Evolutionary conservation across 2,113 vertebrate genomes (phyloP).

Genomic region (Trichomycterus rosablanca): DNA sequence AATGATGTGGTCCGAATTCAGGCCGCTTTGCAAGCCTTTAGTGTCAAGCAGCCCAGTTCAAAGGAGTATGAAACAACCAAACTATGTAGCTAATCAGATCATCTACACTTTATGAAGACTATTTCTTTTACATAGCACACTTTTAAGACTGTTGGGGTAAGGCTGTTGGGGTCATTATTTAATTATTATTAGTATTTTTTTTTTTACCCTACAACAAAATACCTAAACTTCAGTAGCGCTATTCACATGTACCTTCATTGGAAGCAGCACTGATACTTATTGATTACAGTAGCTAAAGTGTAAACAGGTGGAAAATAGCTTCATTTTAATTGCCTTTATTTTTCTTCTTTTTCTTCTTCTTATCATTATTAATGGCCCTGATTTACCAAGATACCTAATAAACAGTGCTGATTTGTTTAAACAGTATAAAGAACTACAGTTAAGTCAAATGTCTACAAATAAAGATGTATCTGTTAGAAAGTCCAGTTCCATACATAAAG

Average conservation of each 20-base stretch:
- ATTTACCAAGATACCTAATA: too few species aligned
- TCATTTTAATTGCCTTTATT: conserved; percentile 9
- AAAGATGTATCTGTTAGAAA: too few species aligned
- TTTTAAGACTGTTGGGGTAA: too few species aligned
- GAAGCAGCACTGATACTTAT: conserved; percentile 5
- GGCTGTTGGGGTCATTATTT: too few species aligned
- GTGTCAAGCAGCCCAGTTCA: conserved; percentile 70
- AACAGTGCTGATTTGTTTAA: too few species aligned
- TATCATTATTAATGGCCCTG: conserved; percentile 12
- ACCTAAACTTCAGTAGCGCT: conserved; percentile 1
- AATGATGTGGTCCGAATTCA: conserved; percentile 73
- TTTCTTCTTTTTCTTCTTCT: too few species aligned
- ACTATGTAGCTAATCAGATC: conserved; percentile 73
- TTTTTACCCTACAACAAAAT: too few species aligned
- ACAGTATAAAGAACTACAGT: too few species aligned
- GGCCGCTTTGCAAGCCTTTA: conserved; percentile 73
- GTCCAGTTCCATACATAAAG: too few species aligned
- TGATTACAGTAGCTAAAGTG: conserved; percentile 19
- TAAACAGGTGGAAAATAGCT: conserved; percentile 16
- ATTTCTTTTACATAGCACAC: too few species aligned
- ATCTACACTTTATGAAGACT: conserved; percentile 47
- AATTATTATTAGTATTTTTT: conserved; percentile 3
- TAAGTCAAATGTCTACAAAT: too few species aligned
- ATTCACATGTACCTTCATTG: not conserved
- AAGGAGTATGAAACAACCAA: conserved; percentile 78